Evolutionary conservation across 2,113 vertebrate genomes (phyloP), one percentile per base, ranked within the genome.

Genomic region (Acrocephalus kingi): DNA sequence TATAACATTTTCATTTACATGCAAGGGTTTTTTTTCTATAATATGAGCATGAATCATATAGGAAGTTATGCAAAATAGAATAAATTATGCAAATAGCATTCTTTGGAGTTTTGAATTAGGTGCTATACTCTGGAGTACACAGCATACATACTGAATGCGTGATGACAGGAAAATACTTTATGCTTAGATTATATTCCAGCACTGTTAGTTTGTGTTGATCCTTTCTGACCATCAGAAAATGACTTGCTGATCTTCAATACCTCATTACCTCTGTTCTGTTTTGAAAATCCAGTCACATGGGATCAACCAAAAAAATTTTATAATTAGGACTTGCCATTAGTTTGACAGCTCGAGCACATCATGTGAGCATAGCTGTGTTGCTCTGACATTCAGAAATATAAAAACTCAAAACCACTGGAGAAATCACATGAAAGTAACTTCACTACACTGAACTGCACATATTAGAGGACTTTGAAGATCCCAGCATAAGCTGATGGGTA

Each of bases 191-290:
- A 62, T n/a, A 74, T 72, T 90, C 31, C 14, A 71, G 19, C 19
- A 82, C 35, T 56, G 46, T 55, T 63, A 8, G 21, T 84, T 83
- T 45, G 2, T 46, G 13, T 67, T 82, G 31, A 37, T 94, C 33
- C 63, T 91, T 90, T 92, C 62, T 90, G 72, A 86, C 72, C 48
- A 73, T 30, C 46, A 83, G 59, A 84, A 94, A 88, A 87, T 69
- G n/a, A 68, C 59, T 75, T 76, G 30, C 23, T 84, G 62, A 89
- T 90, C 82, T 84, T 78, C 68, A 88, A 52, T 39, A 69, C 17
- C 11, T 56, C 2, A 3, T 49, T 79, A 72, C 35, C 20, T 82
- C 66, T 78, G 21, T 20, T 83, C 25, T 75, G 15, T 31, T 82
- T 95, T 84, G 31, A 94, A 94, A 94, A 91, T 69, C 25, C 67